Evolutionary conservation across 2,113 vertebrate species (phyloP).

Genomic region (Indri indri): DNA sequence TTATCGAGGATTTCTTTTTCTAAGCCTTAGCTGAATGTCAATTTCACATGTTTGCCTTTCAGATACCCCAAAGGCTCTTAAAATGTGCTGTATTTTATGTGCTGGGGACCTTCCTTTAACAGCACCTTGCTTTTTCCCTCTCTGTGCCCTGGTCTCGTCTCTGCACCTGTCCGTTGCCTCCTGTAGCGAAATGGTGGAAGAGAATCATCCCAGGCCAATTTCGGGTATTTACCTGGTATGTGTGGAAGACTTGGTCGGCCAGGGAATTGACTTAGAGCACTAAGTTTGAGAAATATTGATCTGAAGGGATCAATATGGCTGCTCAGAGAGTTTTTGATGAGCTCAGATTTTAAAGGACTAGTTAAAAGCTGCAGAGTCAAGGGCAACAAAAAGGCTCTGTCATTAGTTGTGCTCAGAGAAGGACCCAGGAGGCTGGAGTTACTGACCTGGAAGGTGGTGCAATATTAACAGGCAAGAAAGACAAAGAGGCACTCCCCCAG

Average conservation of each 20-base stretch:
- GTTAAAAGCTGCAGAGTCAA: slow-evolving; percentile 58
- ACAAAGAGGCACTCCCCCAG: background rate
- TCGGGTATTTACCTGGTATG: slow-evolving; percentile 18
- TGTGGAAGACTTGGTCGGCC: slow-evolving; percentile 20
- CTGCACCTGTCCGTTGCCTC: background rate
- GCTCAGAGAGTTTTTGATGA: slow-evolving; percentile 62
- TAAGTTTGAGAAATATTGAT: slow-evolving; percentile 65
- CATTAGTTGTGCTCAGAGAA: background rate
- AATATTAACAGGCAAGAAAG: background rate
- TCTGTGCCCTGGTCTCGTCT: background rate
- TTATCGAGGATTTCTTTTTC: slow-evolving; percentile 14
- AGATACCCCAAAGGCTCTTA: background rate
- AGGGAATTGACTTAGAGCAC: slow-evolving; percentile 42
- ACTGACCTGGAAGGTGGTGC: slow-evolving; percentile 18
- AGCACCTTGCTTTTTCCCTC: background rate
- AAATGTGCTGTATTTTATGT: background rate
- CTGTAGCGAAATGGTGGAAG: background rate
- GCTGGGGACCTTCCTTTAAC: background rate
- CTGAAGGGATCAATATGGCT: slow-evolving; percentile 54
- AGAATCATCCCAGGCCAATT: background rate
- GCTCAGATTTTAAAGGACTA: slow-evolving; percentile 45
- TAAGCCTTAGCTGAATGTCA: background rate
- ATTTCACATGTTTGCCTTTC: slow-evolving; percentile 15
- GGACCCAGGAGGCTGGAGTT: slow-evolving; percentile 17
- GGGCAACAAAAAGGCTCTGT: background rate